A percentile compares a stretch with the other conserved stretches of the same genome.
Conservation (phyloP, 2,888 invertebrate species). For the Alsophila aescularia region DNA sequence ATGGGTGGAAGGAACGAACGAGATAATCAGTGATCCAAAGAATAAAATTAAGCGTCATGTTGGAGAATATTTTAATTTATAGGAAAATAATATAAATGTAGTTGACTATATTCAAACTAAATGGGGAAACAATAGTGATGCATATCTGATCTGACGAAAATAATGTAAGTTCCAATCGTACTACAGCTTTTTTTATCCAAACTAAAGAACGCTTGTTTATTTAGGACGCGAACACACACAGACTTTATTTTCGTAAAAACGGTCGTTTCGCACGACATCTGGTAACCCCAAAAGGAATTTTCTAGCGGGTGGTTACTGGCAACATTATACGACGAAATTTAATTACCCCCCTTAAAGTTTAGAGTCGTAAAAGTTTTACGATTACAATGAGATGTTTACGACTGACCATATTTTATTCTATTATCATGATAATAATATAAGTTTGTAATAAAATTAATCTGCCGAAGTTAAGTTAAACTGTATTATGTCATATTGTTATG, state of each 20-base stretch:
- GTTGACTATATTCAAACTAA: no score
- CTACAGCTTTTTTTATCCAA: background rate
- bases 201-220: conserved; percentile 11
- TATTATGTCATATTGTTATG: conserved; percentile 21
- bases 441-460: conserved; percentile 47
- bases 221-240: conserved; percentile 27
- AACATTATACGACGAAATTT: conserved; percentile 63
- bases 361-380: conserved; percentile 65
- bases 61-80: no score
- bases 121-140: no score
- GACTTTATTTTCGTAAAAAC: conserved; percentile 10
- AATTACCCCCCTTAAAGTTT: conserved; percentile 63
- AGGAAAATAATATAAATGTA: no score
- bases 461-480: conserved; percentile 34
- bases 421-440: conserved; percentile 54
- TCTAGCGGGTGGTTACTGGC: conserved; percentile 54
- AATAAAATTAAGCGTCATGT: no score
- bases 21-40: no score
- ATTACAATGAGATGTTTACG: conserved; percentile 65
- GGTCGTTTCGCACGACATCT: conserved; percentile 38
- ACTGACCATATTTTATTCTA: conserved; percentile 65
- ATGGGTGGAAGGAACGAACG: no score
- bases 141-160: background rate
- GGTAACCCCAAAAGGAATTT: conserved; percentile 28
- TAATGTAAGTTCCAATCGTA: background rate